Percentiles rank a stretch among this genome's conserved stretches.
Conservation (phyloP, 2,113 vertebrate genomes). For the Connochaetes taurinus region DNA sequence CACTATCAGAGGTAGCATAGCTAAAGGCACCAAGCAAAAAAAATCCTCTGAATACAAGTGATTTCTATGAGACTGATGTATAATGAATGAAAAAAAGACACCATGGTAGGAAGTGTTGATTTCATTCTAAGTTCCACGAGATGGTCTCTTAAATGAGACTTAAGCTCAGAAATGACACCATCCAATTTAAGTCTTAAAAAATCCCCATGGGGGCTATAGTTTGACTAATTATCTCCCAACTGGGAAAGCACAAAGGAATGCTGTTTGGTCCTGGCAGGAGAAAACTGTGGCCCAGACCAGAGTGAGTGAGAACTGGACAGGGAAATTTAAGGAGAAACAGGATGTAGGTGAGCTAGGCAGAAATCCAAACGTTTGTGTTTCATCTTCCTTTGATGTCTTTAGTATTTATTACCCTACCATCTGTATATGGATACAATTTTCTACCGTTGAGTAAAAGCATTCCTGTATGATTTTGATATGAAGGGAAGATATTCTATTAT, state of each 20-base stretch:
- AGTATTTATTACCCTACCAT: neutral
- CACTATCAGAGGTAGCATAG: neutral
- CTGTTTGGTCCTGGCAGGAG: neutral
- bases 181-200: neutral
- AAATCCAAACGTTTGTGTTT: neutral
- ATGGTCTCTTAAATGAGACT: neutral
- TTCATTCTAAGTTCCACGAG: neutral
- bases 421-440: neutral
- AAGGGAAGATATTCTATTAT: neutral
- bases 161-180: neutral
- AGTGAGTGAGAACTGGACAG: neutral
- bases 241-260: neutral
- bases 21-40: neutral
- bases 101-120: neutral
- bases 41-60: neutral
- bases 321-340: neutral
- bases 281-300: neutral
- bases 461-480: neutral
- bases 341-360: neutral
- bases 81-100: neutral
- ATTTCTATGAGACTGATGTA: neutral
- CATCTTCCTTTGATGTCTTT: neutral
- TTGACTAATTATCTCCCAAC: neutral
- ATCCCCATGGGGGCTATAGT: neutral
- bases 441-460: neutral